A percentile compares a stretch with the other conserved stretches of the same genome.
phyloP scores from a whole-genome alignment of 2,113 vertebrate genomes.

The Pelodiscus sinensis region DNA sequence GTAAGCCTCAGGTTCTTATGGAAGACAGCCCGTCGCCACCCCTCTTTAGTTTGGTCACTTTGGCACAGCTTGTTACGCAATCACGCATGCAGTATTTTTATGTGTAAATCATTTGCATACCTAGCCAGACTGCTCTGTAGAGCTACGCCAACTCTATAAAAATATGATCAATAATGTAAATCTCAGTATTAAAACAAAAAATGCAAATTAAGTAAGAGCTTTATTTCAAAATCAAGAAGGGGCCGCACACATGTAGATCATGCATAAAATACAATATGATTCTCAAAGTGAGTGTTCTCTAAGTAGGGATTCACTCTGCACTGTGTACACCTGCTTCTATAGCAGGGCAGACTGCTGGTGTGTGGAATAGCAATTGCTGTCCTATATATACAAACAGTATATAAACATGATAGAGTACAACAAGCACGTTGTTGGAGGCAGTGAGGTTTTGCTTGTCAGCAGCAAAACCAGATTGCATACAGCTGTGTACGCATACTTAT shows the following conservation, averaged over 20 bases:
- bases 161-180: not conserved
- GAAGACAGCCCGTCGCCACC: fast-evolving
- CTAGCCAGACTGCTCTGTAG: not conserved
- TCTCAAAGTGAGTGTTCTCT: conserved; percentile 7
- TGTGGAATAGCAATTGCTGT: not conserved
- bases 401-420: not conserved
- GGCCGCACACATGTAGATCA: not conserved
- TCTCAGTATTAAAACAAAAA: not conserved
- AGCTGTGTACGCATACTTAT: fast-evolving
- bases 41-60: fast-evolving
- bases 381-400: not conserved
- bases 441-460: not conserved
- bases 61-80: not conserved
- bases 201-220: not conserved
- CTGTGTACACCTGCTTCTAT: not conserved
- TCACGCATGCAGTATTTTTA: fast-evolving
- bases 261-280: conserved; percentile 5
- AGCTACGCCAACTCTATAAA: not conserved
- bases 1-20: not conserved
- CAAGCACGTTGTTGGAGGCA: not conserved
- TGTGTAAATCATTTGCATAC: not conserved
- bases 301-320: not conserved
- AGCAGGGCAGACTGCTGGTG: not conserved
- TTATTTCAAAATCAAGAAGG: not conserved
- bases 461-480: not conserved